Evolutionary conservation across 2,113 vertebrate species (phyloP), one percentile per base, ranked within the genome.

Genomic region (Periophthalmus modestus): DNA sequence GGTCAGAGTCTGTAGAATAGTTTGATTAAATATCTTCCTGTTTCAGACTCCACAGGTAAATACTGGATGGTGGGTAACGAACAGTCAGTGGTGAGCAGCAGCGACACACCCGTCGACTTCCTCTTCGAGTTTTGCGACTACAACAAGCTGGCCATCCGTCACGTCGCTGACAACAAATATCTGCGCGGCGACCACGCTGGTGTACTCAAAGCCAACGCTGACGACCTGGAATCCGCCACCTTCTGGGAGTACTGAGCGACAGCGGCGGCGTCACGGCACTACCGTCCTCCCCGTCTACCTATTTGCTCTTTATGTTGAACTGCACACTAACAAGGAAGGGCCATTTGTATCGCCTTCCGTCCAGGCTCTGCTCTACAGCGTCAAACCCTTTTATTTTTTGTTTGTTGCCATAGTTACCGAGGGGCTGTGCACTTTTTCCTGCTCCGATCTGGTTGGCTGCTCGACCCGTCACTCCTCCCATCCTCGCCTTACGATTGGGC

Each of bases 121-220:
- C 95, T 96, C 89, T 95, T 99, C 0, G 97, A 99, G 92, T 99
- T 99, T 92, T 98, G 96, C 61, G 98, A 99, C 87, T 98, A 97
- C 90, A 98, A 98, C 94, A 99, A 98, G 90, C 94, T 99, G 89
- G 97, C 97, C 16, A 92, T 99, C 87, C 97, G 96, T 89, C 94
- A 92, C 23, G 87, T 88, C 63, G 62, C 73, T 0, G 96, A 97
- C 0, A 94, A 94, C 83, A 97, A 95, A 87, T 99, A 98, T 88
- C 95, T 99, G 82, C 97, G 96, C 61, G 98, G 98, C 0, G 98
- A 99, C 94, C 97, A 99, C 0, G 97, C 97, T 0, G 98, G 97
- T 6, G 98, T 99, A 81, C 95, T 99, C 78, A 98, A 98, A 93
- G 98, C 98, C 78, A 96, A 95, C 0, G 94, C 95, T 0, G 97